Base-by-base conservation (phyloP, 2,888 invertebrate species). In the Gasteruption jaculator region DNA sequence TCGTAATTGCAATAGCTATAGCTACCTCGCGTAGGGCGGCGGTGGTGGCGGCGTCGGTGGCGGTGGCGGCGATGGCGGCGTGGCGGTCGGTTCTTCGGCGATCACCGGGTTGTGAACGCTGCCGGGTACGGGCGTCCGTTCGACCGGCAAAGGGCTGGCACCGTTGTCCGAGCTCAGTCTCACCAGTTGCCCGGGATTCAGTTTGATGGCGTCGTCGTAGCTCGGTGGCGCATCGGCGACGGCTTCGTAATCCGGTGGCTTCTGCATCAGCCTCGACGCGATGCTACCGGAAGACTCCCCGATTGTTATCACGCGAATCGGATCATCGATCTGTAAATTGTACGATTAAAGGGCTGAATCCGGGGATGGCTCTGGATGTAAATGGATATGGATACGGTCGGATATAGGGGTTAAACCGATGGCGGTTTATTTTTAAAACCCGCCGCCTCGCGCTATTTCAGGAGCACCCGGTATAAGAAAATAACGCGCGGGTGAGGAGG, bases 171-270 rank as follows among this genome's bases (percentile, higher is more conserved):
- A n/a, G 45, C 55, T 59, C 25, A 54, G 40, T 37, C 57, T 60
- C 11, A 58, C 46, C 50, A 81, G 69, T 27, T 78, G 73, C 50
- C 77, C 75, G 12, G 83, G 83, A 71, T 79, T 79, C 47, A 85
- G 71, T 66, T 82, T 83, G 58, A 85, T 82, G 32, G 84, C 84
- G 60, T 83, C 83, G 63, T 83, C 83, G 68, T 85, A 84, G 12
- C 81, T 81, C 2, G 84, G 84, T 46, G 83, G 83, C 43, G 79
- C 79, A 25, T 81, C 81, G 6, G 81, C 79, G 38, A 83, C 82
- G 5, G 80, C 76, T 60, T 83, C 83, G 69, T 85, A 85, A 65
- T 83, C 83, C 2, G 84, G 84, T 22, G 84, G 83, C 64, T 85
- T 85, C 60, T 81, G 81, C n/a, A n/a, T n/a, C n/a, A n/a, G n/a